A percentile compares a stretch with the other conserved stretches of the same genome.
Conservation (phyloP, 2,797 vertebrate genomes). For the Amblyraja radiata region DNA sequence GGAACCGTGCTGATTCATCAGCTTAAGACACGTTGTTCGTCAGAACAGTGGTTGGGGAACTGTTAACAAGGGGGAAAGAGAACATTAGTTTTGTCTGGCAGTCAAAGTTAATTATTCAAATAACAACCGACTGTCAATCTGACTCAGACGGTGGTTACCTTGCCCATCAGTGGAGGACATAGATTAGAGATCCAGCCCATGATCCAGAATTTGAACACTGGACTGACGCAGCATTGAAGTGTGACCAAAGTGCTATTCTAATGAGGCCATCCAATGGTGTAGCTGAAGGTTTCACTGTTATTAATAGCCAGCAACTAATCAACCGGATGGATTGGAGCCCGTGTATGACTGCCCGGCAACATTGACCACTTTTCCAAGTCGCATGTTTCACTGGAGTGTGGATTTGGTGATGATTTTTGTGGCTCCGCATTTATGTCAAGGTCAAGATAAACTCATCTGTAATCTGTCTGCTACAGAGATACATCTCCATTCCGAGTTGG, state of each 20-base stretch:
- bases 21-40: no score
- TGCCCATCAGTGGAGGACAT: not conserved
- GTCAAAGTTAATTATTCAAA: not conserved
- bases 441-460: not conserved
- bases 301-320: no score
- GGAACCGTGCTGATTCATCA: no score
- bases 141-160: not conserved
- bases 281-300: not conserved
- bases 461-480: no score
- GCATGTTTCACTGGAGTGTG: no score
- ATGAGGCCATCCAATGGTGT: no score
- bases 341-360: no score
- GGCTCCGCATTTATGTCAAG: no score
- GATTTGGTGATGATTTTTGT: no score
- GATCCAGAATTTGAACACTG: not conserved
- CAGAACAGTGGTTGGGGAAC: no score
- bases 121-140: not conserved
- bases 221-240: not conserved
- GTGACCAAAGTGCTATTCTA: not conserved
- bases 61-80: not conserved
- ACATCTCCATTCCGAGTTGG: no score
- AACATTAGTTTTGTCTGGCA: not conserved
- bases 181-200: not conserved
- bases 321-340: no score
- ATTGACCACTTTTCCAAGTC: not conserved